Evolutionary conservation across 2,888 invertebrate species (phyloP).

Genomic region (Disparrhopalites patrizii): DNA sequence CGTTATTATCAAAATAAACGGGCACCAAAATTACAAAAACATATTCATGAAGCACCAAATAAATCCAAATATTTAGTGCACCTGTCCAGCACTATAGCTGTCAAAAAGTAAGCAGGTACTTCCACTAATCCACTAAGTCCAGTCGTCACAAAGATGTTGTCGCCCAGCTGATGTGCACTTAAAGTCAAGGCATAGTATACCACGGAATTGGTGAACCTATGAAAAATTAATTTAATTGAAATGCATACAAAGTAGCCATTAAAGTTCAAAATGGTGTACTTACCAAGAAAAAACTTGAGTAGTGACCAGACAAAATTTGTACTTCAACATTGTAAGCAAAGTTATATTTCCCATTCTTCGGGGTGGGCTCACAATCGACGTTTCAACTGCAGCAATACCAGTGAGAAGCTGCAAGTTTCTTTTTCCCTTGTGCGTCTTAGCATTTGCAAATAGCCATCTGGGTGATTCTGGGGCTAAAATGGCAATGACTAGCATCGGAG

Average conservation of each 20-base stretch:
- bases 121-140: conserved; percentile 49
- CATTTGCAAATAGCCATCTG: conserved; percentile 48
- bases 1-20: too few relatives aligned
- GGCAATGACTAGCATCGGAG: conserved; percentile 40
- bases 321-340: conserved; percentile 28
- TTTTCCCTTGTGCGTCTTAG: conserved; percentile 44
- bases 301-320: conserved; percentile 1
- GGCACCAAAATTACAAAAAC: not conserved
- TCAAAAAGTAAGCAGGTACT: conserved; percentile 49
- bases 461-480: conserved; percentile 49
- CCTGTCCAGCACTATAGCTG: conserved; percentile 47
- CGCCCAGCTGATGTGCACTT: conserved; percentile 48
- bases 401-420: conserved; percentile 43
- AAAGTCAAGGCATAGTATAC: conserved; percentile 50
- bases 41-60: not conserved
- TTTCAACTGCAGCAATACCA: conserved; percentile 32
- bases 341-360: conserved; percentile 16
- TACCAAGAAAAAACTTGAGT: conserved; percentile 48
- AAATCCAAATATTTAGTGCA: conserved; percentile 19
- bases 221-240: not conserved
- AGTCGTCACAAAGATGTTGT: conserved; percentile 48
- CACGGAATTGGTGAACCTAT: conserved; percentile 49
- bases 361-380: conserved; percentile 1
- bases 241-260: not conserved
- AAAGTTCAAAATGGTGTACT: not conserved